Evolutionary conservation across 2,888 invertebrate species (phyloP).

Genomic region (Heliconius ismenius): DNA sequence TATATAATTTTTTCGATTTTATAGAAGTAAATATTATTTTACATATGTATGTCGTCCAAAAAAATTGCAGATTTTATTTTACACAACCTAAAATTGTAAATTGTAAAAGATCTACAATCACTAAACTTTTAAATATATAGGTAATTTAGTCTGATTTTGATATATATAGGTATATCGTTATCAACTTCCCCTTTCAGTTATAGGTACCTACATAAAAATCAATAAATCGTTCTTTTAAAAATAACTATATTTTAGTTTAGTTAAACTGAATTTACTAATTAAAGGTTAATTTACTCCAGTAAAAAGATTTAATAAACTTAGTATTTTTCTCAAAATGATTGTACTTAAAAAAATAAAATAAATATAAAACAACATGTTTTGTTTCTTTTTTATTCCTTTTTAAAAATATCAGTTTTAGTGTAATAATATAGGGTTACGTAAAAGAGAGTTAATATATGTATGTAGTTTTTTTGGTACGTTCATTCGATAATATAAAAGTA

Average conservation of each 20-base stretch:
- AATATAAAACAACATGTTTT: not conserved
- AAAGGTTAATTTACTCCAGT: not conserved
- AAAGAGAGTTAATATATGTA: too few species aligned
- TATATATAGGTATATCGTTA: not conserved
- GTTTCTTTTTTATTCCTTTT: not conserved
- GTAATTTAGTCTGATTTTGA: not conserved
- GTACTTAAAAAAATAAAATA: conserved; percentile 6
- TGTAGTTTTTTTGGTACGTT: too few species aligned
- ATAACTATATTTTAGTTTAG: not conserved
- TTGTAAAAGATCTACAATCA: too few species aligned
- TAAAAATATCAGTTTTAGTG: not conserved
- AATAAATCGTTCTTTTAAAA: not conserved
- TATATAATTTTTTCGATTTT: not conserved
- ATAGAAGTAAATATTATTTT: not conserved
- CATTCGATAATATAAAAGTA: too few species aligned
- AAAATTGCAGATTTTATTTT: too few species aligned
- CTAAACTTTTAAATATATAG: not conserved
- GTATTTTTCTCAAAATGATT: not conserved
- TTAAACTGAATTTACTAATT: too few species aligned
- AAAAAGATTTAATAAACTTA: not conserved
- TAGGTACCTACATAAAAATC: not conserved
- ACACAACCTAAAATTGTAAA: too few species aligned
- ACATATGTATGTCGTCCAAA: not conserved
- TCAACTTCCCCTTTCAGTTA: too few species aligned
- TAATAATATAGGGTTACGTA: too few species aligned